Evolutionary conservation across 2,113 vertebrate genomes (phyloP), one percentile per base, ranked within the genome.

Genomic region (Lathamus discolor): DNA sequence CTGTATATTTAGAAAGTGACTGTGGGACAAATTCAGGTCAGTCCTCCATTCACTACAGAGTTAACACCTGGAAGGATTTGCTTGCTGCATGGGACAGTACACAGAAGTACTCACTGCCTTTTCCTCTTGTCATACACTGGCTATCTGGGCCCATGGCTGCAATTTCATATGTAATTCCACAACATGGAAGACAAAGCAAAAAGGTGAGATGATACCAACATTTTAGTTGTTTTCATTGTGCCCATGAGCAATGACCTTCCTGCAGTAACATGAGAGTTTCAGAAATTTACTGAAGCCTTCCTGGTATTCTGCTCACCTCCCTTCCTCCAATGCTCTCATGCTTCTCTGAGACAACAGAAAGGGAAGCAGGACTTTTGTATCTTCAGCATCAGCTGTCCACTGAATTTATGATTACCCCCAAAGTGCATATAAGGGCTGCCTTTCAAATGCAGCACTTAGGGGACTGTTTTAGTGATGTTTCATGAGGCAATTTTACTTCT

Each of bases 1-100:
- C 39, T 49, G 80, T 94, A 95, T 94, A 95, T 94, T 93, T 96
- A 93, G 95, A 94, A 93, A 84, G 66, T 59, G 88, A n/a, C 76
- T 88, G 69, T 84, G 73, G 64, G 92, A 83, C 86, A 92, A 94
- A 81, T 75, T 19, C 79, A 86, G 76, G 88, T 93, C 88, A 49
- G 46, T 59, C 39, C 33, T 93, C n/a, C 79, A 62, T 85, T 83
- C 82, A 86, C 4, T 7, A 19, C 1, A 37, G 84, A 85, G 63
- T 37, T 64, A 78, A 78, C 80, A 94, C 69, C 96, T 94, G 92
- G 78, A 68, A 81, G 55, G 73, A 61, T 84, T 83, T 94, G 19
- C 75, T 86, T 63, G 64, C 59, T 87, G 43, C 33, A 51, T 27
- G 13, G 39, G 9, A 48, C 20, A 72, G 64, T 80, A 55, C 39